Conservation (phyloP, 2,797 vertebrate genomes). For the Pangasius mekongensis region DNA sequence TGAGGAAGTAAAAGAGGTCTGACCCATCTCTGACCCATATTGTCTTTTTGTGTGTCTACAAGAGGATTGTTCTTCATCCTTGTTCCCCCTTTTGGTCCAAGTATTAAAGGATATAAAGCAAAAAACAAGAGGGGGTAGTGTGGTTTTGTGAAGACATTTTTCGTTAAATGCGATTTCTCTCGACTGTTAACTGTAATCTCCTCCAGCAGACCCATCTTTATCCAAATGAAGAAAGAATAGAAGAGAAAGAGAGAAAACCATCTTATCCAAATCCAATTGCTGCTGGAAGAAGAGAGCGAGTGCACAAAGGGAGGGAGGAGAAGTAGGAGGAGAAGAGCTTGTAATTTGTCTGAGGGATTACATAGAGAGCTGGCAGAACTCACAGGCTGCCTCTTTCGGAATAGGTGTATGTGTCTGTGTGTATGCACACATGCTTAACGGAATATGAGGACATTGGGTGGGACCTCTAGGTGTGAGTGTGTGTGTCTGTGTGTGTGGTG, state of each 20-base stretch:
- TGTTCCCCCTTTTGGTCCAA: slow-evolving; percentile 22
- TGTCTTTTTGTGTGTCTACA: slow-evolving; percentile 9
- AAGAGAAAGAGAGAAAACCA: slow-evolving; percentile 79
- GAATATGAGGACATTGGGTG: not conserved
- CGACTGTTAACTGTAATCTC: slow-evolving; percentile 73
- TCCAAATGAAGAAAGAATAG: slow-evolving; percentile 78
- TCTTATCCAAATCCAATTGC: slow-evolving; percentile 86
- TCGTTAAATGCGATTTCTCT: slow-evolving; percentile 74
- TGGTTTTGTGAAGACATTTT: slow-evolving; percentile 74
- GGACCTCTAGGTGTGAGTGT: slow-evolving; percentile 31
- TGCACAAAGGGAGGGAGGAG: slow-evolving; percentile 61
- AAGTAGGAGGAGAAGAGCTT: slow-evolving; percentile 70
- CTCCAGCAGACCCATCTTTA: slow-evolving; percentile 80
- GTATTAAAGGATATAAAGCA: slow-evolving; percentile 5
- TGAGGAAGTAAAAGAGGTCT: not conserved
- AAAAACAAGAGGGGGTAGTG: slow-evolving; percentile 8
- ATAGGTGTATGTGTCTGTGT: slow-evolving; percentile 2
- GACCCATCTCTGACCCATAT: not conserved
- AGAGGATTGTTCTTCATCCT: slow-evolving; percentile 43
- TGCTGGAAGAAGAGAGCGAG: slow-evolving; percentile 69
- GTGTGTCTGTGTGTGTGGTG: slow-evolving; percentile 12
- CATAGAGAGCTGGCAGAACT: slow-evolving; percentile 76
- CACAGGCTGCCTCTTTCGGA: slow-evolving; percentile 63
- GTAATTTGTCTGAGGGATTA: slow-evolving; percentile 85
- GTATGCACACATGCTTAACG: not conserved